Percentiles rank a stretch among this genome's conserved stretches.
These are phyloP conservation scores for Helicorthomorpha holstii DNA, from an alignment of 1,140 invertebrate genomes.

Conservation along the genomic window DNA sequence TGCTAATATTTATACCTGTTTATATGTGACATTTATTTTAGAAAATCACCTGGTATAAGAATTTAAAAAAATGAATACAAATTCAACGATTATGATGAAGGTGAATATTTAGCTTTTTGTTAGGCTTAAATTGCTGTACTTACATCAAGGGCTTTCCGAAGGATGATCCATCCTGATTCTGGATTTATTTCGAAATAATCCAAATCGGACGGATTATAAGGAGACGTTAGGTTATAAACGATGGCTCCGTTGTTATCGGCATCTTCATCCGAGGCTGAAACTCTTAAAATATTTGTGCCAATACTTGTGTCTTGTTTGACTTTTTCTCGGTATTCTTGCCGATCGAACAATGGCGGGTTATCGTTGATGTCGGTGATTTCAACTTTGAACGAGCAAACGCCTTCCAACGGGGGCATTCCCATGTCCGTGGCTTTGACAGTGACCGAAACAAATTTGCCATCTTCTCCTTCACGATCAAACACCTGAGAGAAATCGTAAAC, in stretches of 20 bases:
- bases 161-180: constrained; percentile 86
- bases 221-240: constrained; percentile 71
- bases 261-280: constrained; percentile 88
- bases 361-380: constrained; percentile 90
- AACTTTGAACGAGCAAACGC: constrained; percentile 88
- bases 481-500: no score
- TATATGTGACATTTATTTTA: no score
- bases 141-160: constrained; percentile 87
- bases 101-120: no score
- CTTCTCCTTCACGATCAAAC: constrained; percentile 85
- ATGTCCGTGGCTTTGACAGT: constrained; percentile 92
- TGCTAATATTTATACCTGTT: no score
- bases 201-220: constrained; percentile 63
- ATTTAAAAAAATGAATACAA: no score
- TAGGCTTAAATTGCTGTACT: no score
- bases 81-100: no score
- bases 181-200: constrained; percentile 91
- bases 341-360: constrained; percentile 81
- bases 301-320: constrained; percentile 92
- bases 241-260: constrained; percentile 77
- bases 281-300: constrained; percentile 79
- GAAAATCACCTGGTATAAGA: no score
- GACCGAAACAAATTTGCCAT: constrained; percentile 88
- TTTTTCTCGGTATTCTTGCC: constrained; percentile 92
- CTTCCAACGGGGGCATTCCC: constrained; percentile 83